Base-by-base conservation (phyloP, 2,797 vertebrate genomes). In the Xenops minutus region DNA sequence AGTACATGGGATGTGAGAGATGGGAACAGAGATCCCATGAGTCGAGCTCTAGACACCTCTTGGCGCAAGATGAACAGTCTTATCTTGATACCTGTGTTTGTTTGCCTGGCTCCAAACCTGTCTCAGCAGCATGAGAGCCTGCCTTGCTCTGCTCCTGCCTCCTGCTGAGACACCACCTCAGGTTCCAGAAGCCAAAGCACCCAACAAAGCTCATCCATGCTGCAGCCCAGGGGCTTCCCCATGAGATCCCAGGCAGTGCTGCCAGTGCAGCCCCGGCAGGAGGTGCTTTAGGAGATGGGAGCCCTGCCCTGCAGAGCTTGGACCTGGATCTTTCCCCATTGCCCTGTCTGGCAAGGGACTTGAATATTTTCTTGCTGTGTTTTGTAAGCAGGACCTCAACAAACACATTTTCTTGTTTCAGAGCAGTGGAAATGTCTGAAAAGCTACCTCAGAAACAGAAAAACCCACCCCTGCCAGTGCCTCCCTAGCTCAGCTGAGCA, bases 101-200 rank as follows among this genome's bases (percentile, higher is more conserved):
- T 95, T 89, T 94, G 79, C 85, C 90, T 54, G 20, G 85, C 73
- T 93, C 49, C 66, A 92, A 95, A 86, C 95, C 76, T 92, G 92
- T 94, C 75, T 84, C 93, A 93, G 92, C 85, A 93, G 32, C 19
- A 14, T 11, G 6, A 86, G 37, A 85, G 75, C 58, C 66, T 95
- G 95, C 59, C 82, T 79, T 89, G 39, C 32, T 23, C 56, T 0
- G 0, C 72, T 93, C 26, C n/a, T 1, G 14, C 32, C 43, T 87
- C 59, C 26, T 77, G 79, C 61, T 84, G 52, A 89, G 72, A 43
- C 24, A 64, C 54, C 27, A 59, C n/a, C 69, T 85, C 54, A 3
- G 1, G 37, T 61, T 58, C 49, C 85, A 83, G 72, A 52, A 62
- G 71, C 36, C 44, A n/a, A 73, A 62, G 10, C 34, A 23, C 23